These are phyloP conservation scores for Zophobas atratus DNA, from an alignment of 1,140 invertebrate species.

Conservation along the genomic window DNA sequence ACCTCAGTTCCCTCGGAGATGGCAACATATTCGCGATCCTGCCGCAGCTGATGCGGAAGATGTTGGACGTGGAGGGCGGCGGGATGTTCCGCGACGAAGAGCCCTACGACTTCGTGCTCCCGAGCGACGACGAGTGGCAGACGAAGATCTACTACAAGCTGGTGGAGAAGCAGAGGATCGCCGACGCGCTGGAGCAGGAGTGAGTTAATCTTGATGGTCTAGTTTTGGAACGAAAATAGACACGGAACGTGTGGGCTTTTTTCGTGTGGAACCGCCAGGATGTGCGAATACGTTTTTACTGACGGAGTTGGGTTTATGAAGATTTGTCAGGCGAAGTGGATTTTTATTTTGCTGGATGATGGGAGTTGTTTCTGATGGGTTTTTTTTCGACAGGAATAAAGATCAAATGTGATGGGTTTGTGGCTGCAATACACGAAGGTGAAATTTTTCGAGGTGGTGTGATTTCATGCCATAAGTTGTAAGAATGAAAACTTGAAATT, in stretches of 20 bases:
- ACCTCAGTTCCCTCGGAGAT: slow-evolving; percentile 69
- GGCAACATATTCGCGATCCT: slow-evolving; percentile 71
- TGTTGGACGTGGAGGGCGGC: slow-evolving; percentile 65
- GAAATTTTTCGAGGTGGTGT: too few species aligned
- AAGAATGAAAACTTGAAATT: too few species aligned
- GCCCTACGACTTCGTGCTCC: slow-evolving; percentile 68
- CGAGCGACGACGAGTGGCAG: slow-evolving; percentile 82
- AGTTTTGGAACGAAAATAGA: background rate
- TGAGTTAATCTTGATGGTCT: slow-evolving; percentile 14
- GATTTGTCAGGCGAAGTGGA: too few species aligned
- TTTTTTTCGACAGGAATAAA: too few species aligned
- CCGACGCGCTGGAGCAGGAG: slow-evolving; percentile 45
- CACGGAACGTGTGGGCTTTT: background rate
- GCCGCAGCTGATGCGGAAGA: slow-evolving; percentile 66
- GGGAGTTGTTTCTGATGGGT: too few species aligned
- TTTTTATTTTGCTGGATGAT: too few species aligned
- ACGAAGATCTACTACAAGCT: slow-evolving; percentile 81
- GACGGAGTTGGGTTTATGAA: too few species aligned
- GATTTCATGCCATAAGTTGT: too few species aligned
- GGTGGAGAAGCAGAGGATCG: slow-evolving; percentile 77
- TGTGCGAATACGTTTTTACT: background rate
- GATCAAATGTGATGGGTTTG: too few species aligned
- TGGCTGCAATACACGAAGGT: too few species aligned
- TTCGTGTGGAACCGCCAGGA: background rate
- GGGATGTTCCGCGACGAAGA: slow-evolving; percentile 56